Base-by-base conservation (phyloP, 2,797 vertebrate species). In the Loris lydekkerianus region DNA sequence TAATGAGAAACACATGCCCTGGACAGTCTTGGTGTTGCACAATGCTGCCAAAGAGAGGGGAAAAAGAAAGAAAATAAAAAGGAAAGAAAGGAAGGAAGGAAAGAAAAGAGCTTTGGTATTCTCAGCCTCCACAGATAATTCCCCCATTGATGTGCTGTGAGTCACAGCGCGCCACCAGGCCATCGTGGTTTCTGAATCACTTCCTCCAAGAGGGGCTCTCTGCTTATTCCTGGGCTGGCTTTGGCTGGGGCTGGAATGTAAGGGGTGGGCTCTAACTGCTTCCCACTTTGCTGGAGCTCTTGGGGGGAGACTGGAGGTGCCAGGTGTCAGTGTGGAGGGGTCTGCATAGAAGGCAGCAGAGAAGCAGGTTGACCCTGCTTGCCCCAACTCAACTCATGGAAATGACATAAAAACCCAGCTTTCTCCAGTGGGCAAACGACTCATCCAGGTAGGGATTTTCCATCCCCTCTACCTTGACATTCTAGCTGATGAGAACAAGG, bases 1-100 rank as follows among this genome's bases (percentile, higher is more conserved):
- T 98, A 97, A 98, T 98, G 97, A 97, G 95, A 98, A 98, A 98
- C 98, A 98, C 80, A 96, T 98, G 98, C 98, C 97, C 94, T 97
- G 94, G 96, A 92, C 97, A 97, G 97, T 46, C 96, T 86, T 94
- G 83, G 80, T 93, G 53, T 97, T 98, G 80, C 76, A 37, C 97
- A 98, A 75, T 97, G 87, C 73, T 60, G 73, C 95, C 95, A 92
- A 86, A 65, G 67, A 43, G 75, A 83, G 78, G 77, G 91, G 34
- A 92, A 61, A 65, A 67, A 65, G 53, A 63, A 27, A 78, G 27
- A 14, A 14, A 60, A n/a, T 75, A 91, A 61, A 37, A 25, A 40
- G 23, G 23, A 43, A n/a, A 40, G 43, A 20, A 76, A 70, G 46
- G 69, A 91, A 93, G 78, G 60, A 70, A 96, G 86, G 81, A 65